A percentile compares a stretch with the other conserved stretches of the same genome.
Conservation (phyloP, 2,113 vertebrate species). For the Pomatorhinus ruficollis region DNA sequence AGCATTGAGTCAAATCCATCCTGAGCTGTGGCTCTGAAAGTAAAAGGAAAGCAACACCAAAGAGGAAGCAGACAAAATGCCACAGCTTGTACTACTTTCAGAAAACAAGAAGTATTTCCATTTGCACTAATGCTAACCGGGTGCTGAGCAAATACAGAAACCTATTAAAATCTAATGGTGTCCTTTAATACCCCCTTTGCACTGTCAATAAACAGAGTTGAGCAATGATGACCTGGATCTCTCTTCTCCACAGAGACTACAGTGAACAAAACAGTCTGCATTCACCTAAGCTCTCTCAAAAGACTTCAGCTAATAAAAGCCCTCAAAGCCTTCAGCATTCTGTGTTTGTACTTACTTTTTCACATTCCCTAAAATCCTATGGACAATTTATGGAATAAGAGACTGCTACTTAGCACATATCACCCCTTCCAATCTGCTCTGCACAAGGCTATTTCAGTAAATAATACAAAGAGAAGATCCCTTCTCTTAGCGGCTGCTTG, state of each 20-base stretch:
- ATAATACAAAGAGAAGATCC: background rate
- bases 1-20: background rate
- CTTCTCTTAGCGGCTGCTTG: background rate
- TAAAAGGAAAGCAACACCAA: background rate
- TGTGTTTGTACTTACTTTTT: background rate
- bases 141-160: background rate
- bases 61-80: background rate
- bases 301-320: background rate
- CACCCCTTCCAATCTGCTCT: background rate
- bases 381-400: background rate
- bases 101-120: background rate
- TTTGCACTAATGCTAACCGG: background rate
- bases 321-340: background rate
- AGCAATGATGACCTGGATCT: background rate
- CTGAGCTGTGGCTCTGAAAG: background rate
- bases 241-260: background rate
- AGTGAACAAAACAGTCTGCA: background rate
- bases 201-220: background rate
- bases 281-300: background rate
- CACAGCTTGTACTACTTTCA: background rate
- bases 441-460: conserved; percentile 4
- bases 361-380: background rate
- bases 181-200: background rate
- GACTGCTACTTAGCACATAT: background rate
- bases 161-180: background rate